Base-by-base conservation (phyloP, 2,797 vertebrate species). In the Enteromius trimaculatus region DNA sequence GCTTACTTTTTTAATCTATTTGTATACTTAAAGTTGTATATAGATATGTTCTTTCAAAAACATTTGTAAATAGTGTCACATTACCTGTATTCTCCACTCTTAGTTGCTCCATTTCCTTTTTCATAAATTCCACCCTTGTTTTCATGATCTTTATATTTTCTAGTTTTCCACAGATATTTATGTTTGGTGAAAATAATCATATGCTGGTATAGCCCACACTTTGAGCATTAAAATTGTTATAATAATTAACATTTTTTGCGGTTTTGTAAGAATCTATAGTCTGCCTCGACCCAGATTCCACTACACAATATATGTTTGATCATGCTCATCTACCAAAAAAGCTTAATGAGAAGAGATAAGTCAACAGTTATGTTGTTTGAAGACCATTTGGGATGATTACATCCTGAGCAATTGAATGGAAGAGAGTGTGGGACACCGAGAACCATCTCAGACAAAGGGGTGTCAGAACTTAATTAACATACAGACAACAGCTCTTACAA, bases 161-260 rank as follows among this genome's bases (percentile, higher is more conserved):
- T n/a, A 84, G 51, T 69, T 81, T 69, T 29, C 11, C 21, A 11
- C 84, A 4, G 3, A 84, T 82, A 51, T 82, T 44, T 23, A 87
- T 55, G 8, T 19, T 87, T 23, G 83, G 79, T 5, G 14, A 10
- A 47, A 87, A 29, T 14, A 82, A 26, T 82, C 51, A n/a, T n/a
- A n/a, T 51, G 76, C 62, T 23, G 14, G 19, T 69, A 42, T 83
- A 31, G 39, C 55, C 75, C 69, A 42, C 2, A 62, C 1, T 26
- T 47, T 66, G 51, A 80, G 26, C 70, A 80, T 65, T 31, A 80
- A 11, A 60, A 76, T 1, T 1, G 53, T 19, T 19, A 34, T 23
- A 55, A 80, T 1, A 29, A 17, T 19, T 37, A 68, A 65, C 82
- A 74, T 84, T 4, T 16, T 76, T 39, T 10, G 13, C 5, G 75